Evolutionary conservation across 2,888 invertebrate species (phyloP), one percentile per base, ranked within the genome.

Genomic region (Pogonocherus hispidulus): DNA sequence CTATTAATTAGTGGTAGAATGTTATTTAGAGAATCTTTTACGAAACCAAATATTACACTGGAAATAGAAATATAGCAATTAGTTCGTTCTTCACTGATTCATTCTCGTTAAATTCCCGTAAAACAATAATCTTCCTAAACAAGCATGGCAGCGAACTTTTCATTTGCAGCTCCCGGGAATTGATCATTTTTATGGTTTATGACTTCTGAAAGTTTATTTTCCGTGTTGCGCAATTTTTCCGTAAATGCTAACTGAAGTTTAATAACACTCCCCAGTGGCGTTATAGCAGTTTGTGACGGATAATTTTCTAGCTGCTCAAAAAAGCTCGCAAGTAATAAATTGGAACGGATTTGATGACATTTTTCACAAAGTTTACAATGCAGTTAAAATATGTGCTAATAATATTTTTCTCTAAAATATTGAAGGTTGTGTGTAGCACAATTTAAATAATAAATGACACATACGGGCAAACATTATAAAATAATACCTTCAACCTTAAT

Each of bases 161-260:
- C 35, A 49, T 67, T 67, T 23, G 14, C 22, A 56, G 14, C 55
- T 22, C 55, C 4, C 8, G 56, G 41, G 51, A 51, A 63, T 51
- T 27, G 44, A 32, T 22, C 51, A 44, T 51, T 66, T 63, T 63
- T 47, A 57, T 63, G 63, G 67, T 55, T 63, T 67, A 63, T 63
- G 67, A 63, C 67, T 67, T 63, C 63, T 52, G 67, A 67, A 67
- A 63, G 67, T 63, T 56, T 49, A 63, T 66, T 46, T 63, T 63
- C 20, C 51, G 20, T 57, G 57, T 63, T 57, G 63, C 57, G 57
- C 63, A 27, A 51, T 47, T 67, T 51, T 27, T 11, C 44, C 56
- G 32, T 49, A 44, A 47, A 63, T 62, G 63, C 47, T 57, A 63
- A 67, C 35, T 67, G 63, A 47, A 62, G 63, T 67, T 67, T 67